Evolutionary conservation across 2,888 invertebrate species (phyloP).

Genomic region (Nemoura dubitans): DNA sequence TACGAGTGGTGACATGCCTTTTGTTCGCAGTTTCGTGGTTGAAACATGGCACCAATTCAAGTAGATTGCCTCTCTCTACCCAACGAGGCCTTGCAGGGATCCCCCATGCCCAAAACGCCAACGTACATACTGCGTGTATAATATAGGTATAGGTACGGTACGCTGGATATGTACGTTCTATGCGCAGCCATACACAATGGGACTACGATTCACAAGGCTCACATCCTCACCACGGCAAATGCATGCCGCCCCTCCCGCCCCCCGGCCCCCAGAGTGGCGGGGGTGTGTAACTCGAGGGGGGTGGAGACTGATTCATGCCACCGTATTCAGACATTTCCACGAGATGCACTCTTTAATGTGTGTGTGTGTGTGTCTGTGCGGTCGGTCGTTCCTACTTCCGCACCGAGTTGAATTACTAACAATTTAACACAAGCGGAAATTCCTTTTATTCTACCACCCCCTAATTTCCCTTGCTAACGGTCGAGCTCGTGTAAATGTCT

Average conservation of each 20-base stretch:
- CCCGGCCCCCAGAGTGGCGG: neutral
- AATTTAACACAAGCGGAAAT: neutral
- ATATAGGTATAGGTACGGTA: neutral
- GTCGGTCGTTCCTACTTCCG: neutral
- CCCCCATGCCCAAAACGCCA: neutral
- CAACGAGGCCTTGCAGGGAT: neutral
- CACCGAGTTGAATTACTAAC: constrained; percentile 5
- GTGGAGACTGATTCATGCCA: constrained; percentile 12
- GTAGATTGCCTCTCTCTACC: neutral
- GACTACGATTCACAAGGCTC: neutral
- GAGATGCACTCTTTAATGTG: neutral
- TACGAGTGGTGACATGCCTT: neutral
- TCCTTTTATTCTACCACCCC: constrained; percentile 12
- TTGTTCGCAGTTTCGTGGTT: neutral
- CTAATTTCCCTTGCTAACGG: neutral
- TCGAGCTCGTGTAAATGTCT: neutral
- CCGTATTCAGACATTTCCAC: neutral
- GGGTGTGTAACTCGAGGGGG: neutral
- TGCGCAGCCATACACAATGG: neutral
- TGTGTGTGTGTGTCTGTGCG: neutral
- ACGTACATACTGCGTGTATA: neutral
- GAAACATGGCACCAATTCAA: neutral
- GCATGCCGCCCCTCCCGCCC: neutral
- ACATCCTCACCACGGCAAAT: neutral
- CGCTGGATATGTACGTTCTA: neutral